Percentiles rank a stretch among this genome's conserved stretches.
Evolutionary conservation across 1,140 invertebrate genomes (phyloP).

Genomic region (Hypothenemus hampei): DNA sequence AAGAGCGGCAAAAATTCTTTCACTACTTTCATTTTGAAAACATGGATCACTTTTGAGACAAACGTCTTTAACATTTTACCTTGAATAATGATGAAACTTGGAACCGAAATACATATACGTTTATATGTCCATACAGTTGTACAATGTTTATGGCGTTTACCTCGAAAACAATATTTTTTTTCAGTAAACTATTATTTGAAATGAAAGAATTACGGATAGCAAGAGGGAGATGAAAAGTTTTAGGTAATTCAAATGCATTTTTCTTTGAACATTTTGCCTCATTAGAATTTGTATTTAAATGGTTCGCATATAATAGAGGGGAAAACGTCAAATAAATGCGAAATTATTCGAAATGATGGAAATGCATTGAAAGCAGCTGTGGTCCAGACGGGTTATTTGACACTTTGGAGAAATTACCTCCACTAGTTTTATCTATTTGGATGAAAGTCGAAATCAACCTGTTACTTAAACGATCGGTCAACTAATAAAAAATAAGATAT

Average conservation of each 20-base stretch:
- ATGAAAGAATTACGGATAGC: neutral
- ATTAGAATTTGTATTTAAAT: no score
- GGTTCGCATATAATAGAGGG: neutral
- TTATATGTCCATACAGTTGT: no score
- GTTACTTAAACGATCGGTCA: neutral
- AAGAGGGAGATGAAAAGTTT: neutral
- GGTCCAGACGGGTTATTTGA: conserved; percentile 6
- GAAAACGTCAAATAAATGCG: conserved; percentile 3
- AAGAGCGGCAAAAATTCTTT: no score
- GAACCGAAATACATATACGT: no score
- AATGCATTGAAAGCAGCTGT: conserved; percentile 8
- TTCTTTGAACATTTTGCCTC: neutral
- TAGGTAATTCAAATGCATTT: neutral
- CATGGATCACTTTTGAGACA: no score
- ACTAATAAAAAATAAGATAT: neutral
- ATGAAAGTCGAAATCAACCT: neutral
- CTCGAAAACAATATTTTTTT: neutral
- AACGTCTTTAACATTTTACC: no score
- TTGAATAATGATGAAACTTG: no score
- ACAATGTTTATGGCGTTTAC: no score
- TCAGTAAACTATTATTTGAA: neutral
- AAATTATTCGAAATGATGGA: conserved; percentile 9
- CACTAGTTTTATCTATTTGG: neutral
- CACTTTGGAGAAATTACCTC: conserved; percentile 8
- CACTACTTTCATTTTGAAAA: no score